These are phyloP conservation scores for Stigmatopora nigra DNA, from an alignment of 2,113 vertebrate genomes.

Conservation along the genomic window DNA sequence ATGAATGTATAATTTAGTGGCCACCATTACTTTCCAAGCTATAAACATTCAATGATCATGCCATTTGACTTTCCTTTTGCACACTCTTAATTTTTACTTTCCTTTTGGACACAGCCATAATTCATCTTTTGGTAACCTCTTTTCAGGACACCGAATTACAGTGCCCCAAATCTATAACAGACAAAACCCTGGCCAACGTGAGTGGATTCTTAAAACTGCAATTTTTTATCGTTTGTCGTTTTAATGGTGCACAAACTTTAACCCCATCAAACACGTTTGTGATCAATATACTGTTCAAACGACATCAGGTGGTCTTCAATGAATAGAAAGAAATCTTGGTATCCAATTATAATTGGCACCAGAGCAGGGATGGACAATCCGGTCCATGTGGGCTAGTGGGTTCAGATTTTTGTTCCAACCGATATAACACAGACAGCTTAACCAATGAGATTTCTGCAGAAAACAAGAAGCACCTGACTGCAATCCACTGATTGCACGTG, in stretches of 20 bases:
- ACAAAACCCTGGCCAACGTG: constrained; percentile 29
- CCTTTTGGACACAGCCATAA: constrained; percentile 51
- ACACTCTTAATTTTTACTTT: constrained; percentile 34
- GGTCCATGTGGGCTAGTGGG: too few species aligned
- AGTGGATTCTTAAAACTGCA: neutral
- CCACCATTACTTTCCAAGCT: neutral
- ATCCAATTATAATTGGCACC: neutral
- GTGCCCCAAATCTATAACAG: constrained; percentile 44
- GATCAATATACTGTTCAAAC: neutral
- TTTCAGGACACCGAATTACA: constrained; percentile 46
- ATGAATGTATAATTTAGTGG: neutral
- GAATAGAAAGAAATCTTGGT: neutral
- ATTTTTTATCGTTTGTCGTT: neutral
- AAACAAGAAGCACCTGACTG: too few species aligned
- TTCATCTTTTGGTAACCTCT: constrained; percentile 32
- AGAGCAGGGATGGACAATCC: too few species aligned
- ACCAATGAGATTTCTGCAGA: too few species aligned
- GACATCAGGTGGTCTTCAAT: neutral
- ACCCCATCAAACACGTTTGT: neutral
- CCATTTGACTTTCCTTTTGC: constrained; percentile 6
- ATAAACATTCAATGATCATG: constrained; percentile 1
- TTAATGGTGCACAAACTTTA: neutral
- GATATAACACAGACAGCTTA: too few species aligned
- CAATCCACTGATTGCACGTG: too few species aligned
- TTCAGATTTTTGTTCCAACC: too few species aligned